Percentiles rank a stretch among this genome's conserved stretches.
Evolutionary conservation across 2,888 invertebrate species (phyloP).

Genomic region (Eumacrocentrus americanus): DNA sequence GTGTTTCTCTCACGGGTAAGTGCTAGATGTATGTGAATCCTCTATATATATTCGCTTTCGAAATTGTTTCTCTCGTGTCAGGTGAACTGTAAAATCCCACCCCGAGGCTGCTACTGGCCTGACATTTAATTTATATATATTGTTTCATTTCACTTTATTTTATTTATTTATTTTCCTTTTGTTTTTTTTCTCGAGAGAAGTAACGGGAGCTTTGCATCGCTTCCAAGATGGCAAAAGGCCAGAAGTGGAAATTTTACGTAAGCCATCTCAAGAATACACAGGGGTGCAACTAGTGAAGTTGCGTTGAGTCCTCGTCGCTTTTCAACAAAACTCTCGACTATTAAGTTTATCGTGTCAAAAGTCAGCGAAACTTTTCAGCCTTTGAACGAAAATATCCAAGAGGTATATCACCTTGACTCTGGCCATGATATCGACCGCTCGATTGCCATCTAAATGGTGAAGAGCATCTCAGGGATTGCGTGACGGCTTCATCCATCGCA

Average conservation of each 20-base stretch:
- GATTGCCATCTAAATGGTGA: conserved; percentile 45
- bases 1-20: conserved; percentile 80
- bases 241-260: background rate
- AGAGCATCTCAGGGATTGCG: conserved; percentile 33
- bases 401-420: conserved; percentile 52
- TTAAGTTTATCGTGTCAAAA: background rate
- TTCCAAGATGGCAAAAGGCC: background rate
- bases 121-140: no score
- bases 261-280: background rate
- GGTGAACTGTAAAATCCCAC: background rate
- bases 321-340: no score
- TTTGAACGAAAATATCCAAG: no score
- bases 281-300: background rate
- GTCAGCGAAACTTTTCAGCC: background rate
- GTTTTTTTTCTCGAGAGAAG: background rate
- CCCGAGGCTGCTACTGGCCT: no score
- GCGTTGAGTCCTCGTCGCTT: background rate
- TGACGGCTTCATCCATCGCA: conserved; percentile 42
- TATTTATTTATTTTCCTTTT: background rate
- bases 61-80: background rate
- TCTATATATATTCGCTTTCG: background rate
- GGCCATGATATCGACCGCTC: conserved; percentile 44
- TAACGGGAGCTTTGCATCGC: background rate
- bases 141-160: background rate
- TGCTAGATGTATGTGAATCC: background rate